phyloP scores from a whole-genome alignment of 2,797 vertebrate genomes.

The Saguinus oedipus region DNA sequence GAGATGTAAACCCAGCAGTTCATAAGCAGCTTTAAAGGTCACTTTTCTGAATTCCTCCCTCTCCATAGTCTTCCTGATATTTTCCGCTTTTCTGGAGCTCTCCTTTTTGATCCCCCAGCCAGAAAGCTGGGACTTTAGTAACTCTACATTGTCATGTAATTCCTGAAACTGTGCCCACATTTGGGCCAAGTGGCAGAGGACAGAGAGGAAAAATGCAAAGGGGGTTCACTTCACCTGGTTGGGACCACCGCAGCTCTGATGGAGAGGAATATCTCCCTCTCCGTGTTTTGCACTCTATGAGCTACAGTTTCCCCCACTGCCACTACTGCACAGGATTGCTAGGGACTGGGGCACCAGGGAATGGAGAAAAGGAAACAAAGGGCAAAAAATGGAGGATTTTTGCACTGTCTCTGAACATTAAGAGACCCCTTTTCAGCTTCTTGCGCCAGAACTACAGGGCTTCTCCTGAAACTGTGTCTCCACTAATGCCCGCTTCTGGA shows the following conservation, averaged over 20 bases:
- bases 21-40: neutral
- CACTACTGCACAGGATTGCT: neutral
- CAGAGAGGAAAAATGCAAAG: neutral
- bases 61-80: neutral
- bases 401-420: neutral
- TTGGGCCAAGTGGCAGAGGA: neutral
- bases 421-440: neutral
- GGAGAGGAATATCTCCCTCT: neutral
- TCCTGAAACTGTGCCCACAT: neutral
- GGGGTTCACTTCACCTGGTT: too few relatives aligned
- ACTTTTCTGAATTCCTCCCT: neutral
- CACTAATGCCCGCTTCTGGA: neutral
- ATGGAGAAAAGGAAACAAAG: neutral
- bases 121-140: neutral
- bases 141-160: neutral
- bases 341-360: neutral
- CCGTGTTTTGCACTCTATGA: neutral
- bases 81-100: neutral
- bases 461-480: neutral
- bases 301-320: neutral
- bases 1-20: neutral
- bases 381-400: neutral
- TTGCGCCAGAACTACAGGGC: neutral
- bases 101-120: neutral
- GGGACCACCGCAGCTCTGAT: neutral